Conservation (phyloP, 2,797 vertebrate genomes). For the Oreonectes daqikongensis region DNA sequence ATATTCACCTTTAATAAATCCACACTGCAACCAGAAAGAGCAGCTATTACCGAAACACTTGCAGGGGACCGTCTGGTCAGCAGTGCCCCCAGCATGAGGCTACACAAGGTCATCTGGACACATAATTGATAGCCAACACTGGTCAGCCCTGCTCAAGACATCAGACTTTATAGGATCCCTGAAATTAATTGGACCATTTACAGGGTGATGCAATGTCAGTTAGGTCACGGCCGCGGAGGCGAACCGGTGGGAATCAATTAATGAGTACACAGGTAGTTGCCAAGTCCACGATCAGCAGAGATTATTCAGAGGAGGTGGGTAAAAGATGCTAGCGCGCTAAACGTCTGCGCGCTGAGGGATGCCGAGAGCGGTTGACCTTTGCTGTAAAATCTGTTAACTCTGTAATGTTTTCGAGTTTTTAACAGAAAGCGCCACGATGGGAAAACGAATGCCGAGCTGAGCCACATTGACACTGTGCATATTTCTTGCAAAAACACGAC, state of each 20-base stretch:
- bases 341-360: constrained; percentile 49
- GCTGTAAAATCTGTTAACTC: constrained; percentile 21
- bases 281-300: constrained; percentile 49
- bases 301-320: constrained; percentile 43
- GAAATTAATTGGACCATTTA: constrained; percentile 51
- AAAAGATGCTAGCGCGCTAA: constrained; percentile 24
- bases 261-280: constrained; percentile 44
- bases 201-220: constrained; percentile 48
- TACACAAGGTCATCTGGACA: constrained; percentile 36
- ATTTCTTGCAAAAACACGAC: background rate
- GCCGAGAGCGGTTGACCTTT: constrained; percentile 48
- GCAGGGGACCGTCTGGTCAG: constrained; percentile 70
- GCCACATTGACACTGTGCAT: constrained; percentile 13
- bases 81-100: constrained; percentile 56
- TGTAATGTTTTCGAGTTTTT: constrained; percentile 19
- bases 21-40: constrained; percentile 25
- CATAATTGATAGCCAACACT: constrained; percentile 50
- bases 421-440: constrained; percentile 11
- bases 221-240: constrained; percentile 38
- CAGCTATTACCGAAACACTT: constrained; percentile 60
- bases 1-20: constrained; percentile 40
- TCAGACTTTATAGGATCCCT: constrained; percentile 44
- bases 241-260: constrained; percentile 50
- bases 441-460: too few species aligned
- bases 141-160: constrained; percentile 25